Evolutionary conservation across 2,797 vertebrate genomes (phyloP).

Genomic region (Acipenser oxyrinchus): DNA sequence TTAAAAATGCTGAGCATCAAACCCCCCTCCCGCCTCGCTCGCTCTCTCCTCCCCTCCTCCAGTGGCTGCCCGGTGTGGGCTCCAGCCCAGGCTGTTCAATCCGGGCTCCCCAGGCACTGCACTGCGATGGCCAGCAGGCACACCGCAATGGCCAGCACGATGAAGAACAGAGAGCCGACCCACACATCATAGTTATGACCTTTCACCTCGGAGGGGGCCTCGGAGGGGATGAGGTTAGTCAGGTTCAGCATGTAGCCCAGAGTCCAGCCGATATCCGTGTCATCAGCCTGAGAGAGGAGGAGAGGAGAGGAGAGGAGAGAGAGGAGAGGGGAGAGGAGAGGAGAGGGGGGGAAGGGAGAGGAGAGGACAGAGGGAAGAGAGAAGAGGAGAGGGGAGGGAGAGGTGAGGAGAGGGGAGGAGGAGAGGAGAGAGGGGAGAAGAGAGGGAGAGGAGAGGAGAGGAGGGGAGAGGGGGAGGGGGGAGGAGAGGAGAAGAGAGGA

Average conservation of each 20-base stretch:
- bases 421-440: no score
- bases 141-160: constrained; percentile 40
- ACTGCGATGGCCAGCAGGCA: constrained; percentile 28
- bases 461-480: no score
- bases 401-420: not conserved
- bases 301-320: not conserved
- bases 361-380: no score
- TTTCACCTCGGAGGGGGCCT: constrained; percentile 28
- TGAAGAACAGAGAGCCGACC: constrained; percentile 48
- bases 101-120: constrained; percentile 18
- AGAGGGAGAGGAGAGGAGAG: no score
- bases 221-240: constrained; percentile 52
- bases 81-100: no score
- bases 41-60: no score
- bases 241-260: constrained; percentile 74
- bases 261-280: constrained; percentile 62
- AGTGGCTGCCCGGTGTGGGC: no score
- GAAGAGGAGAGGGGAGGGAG: no score
- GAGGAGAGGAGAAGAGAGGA: no score
- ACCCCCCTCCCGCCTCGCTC: no score
- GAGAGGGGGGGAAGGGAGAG: not conserved
- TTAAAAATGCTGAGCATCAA: no score
- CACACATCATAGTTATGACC: constrained; percentile 47
- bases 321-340: no score
- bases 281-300: constrained; percentile 45